phyloP scores from a whole-genome alignment of 2,797 vertebrate genomes.

The Falco rusticolus region DNA sequence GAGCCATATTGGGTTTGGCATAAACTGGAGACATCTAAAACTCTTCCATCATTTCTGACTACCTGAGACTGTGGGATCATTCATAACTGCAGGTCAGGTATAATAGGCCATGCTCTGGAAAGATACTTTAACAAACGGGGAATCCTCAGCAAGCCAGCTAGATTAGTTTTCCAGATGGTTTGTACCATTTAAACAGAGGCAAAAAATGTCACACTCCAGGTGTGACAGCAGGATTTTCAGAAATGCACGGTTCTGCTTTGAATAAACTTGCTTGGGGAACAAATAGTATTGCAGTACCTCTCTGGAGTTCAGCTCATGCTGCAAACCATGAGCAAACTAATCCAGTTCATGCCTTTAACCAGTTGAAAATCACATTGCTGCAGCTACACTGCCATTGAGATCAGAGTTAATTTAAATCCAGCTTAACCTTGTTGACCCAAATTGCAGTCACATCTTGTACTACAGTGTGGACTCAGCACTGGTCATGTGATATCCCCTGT shows the following conservation, averaged over 20 bases:
- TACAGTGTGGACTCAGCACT: not conserved
- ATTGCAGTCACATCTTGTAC: not conserved
- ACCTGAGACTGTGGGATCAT: not conserved
- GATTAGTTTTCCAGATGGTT: not conserved
- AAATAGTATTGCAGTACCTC: not conserved
- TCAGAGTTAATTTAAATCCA: not conserved
- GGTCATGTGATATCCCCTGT: not conserved
- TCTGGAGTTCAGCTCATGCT: not conserved
- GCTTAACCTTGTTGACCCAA: not conserved
- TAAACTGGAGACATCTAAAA: not conserved
- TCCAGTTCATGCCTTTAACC: not conserved
- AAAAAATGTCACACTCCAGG: not conserved
- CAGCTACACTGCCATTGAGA: not conserved
- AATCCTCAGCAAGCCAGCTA: not conserved
- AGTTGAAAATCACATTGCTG: not conserved
- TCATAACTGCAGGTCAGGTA: not conserved
- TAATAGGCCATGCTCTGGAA: not conserved
- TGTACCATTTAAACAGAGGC: not conserved
- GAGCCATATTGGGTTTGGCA: not conserved
- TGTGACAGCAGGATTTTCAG: not conserved
- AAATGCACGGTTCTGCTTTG: not conserved
- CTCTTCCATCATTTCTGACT: not conserved
- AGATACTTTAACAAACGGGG: not conserved
- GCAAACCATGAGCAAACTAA: not conserved
- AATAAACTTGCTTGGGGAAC: not conserved